Evolutionary conservation across 2,113 vertebrate species (phyloP), one percentile per base, ranked within the genome.

Genomic region (Mungos mungo): DNA sequence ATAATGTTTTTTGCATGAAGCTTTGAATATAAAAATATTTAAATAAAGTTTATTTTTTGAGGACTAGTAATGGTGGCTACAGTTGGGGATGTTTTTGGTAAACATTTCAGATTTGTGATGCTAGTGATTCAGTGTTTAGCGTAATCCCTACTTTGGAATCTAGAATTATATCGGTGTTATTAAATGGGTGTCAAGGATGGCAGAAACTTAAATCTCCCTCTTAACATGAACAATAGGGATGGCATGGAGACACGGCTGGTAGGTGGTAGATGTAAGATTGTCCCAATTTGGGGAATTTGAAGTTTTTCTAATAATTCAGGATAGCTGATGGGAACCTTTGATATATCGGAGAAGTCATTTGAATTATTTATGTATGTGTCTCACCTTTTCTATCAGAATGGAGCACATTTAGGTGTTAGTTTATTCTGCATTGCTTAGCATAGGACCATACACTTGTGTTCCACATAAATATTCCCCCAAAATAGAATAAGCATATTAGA

Each of bases 211-310:
- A 72, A 21, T n/a, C 16, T 65, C 25, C n/a, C 35, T 47, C 50
- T 38, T n/a, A n/a, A 0, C 21, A 1, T 72, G 13, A 27, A 15
- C 6, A 23, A 2, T 14, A 8, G 25, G 7, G n/a, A 65, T 1
- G 45, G 8, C 31, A 3, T 71, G 9, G 23, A 2, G 16, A 7
- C 47, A 19, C 5, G 52, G 31, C 89, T 65, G n/a, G 66, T 15
- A 38, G 41, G 2, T 5, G 33, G 45, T 15, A 35, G 21, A 19
- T 21, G 5, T 7, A 9, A 76, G 52, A 50, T 8, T 31, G 52
- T 47, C 31, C 52, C 79, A 54, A 31, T 12, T 19, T 52, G 7
- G 52, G 38, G 1, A 7, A n/a, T 54, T 71, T 77, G 4, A n/a
- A 13, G 7, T 12, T 69, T 93, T 66, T 38, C 60, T 69, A 31